A percentile compares a stretch with the other conserved stretches of the same genome.
Evolutionary conservation across 2,888 invertebrate species (phyloP).

Genomic region (Zhuqinia jingwanae): DNA sequence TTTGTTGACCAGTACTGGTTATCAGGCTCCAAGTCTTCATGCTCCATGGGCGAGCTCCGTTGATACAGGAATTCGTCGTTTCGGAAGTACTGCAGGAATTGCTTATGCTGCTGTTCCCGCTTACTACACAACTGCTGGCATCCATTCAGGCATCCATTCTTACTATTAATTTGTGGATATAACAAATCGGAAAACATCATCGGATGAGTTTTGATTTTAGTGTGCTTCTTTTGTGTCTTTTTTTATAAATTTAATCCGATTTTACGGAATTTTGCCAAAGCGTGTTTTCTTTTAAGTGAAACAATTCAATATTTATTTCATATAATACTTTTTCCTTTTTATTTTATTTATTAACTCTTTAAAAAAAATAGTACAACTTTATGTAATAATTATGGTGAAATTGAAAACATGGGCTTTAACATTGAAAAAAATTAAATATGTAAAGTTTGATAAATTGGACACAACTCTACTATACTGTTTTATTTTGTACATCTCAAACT

Average conservation of each 20-base stretch:
- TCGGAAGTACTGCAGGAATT: constrained; percentile 71
- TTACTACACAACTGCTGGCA: constrained; percentile 30
- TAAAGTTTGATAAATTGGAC: no score
- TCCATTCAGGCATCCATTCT: constrained; percentile 27
- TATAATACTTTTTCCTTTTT: not conserved
- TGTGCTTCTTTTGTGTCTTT: not conserved
- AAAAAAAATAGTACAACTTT: no score
- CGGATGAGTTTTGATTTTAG: not conserved
- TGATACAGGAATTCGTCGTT: constrained; percentile 72
- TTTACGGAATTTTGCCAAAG: not conserved
- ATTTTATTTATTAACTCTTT: not conserved
- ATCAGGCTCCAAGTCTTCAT: constrained; percentile 66
- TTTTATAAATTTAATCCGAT: not conserved
- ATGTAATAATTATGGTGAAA: no score
- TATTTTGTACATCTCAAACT: constrained; percentile 18
- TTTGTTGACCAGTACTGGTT: constrained; percentile 59
- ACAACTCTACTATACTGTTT: no score
- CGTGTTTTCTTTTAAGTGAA: no score
- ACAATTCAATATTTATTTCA: no score
- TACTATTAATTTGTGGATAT: constrained; percentile 15
- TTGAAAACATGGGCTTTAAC: no score
- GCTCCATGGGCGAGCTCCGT: constrained; percentile 68
- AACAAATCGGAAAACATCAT: no score
- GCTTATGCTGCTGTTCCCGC: constrained; percentile 53
- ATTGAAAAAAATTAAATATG: no score